Evolutionary conservation across 35 echinoderm and acorn worm genomes (phyloP).

Genomic region (Holothuria glaberrima): DNA sequence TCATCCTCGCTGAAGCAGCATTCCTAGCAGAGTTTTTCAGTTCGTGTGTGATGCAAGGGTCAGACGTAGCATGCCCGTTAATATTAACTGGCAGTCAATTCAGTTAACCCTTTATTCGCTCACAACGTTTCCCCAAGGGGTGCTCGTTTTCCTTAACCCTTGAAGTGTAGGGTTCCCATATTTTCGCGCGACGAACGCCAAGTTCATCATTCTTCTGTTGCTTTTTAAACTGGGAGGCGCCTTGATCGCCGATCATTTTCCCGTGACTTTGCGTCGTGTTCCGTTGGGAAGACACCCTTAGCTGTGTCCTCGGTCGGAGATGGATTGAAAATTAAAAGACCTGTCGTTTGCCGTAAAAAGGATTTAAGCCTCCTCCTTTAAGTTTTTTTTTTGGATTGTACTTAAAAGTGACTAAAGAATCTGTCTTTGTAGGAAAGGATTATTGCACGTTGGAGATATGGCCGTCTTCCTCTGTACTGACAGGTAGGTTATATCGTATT

Average conservation of each 20-base stretch:
- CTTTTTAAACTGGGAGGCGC: neutral
- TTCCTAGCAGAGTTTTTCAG: slow-evolving; percentile 9
- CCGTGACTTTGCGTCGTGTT: neutral
- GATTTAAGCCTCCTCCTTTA: neutral
- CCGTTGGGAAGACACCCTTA: neutral
- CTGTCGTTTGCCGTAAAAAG: neutral
- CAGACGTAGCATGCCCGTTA: slow-evolving; percentile 36
- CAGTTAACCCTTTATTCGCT: neutral
- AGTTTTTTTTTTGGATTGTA: neutral
- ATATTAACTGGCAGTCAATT: slow-evolving; percentile 32
- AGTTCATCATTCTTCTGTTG: slow-evolving; percentile 4
- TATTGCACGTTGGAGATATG: neutral
- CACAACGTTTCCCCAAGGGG: slow-evolving; percentile 45
- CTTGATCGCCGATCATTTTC: neutral
- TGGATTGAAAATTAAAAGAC: neutral
- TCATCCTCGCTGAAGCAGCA: slow-evolving; percentile 14
- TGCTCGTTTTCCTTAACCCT: slow-evolving; percentile 16
- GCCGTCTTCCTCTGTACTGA: neutral
- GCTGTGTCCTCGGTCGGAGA: neutral
- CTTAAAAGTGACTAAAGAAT: neutral
- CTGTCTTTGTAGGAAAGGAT: neutral
- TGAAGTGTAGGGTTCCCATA: slow-evolving; percentile 13
- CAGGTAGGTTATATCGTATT: neutral
- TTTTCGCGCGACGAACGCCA: slow-evolving; percentile 41
- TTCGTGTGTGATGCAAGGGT: slow-evolving; percentile 10